A percentile compares a stretch with the other conserved stretches of the same genome.
phyloP scores from a whole-genome alignment of 2,113 vertebrate genomes.

The Ia io region DNA sequence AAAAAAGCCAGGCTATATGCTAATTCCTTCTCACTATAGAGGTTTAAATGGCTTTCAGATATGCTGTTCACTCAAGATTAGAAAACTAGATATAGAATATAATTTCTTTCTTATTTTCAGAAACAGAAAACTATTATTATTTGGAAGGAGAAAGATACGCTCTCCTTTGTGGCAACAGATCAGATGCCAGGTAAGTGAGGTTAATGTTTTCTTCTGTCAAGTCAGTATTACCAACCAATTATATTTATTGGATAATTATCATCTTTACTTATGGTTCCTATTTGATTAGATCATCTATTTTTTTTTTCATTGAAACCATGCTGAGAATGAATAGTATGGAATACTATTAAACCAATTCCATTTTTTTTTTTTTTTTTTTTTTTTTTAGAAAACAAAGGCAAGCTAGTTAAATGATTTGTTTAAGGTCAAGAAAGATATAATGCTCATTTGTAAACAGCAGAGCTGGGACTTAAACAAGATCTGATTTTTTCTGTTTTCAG shows the following conservation, averaged over 20 bases:
- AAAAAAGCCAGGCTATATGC: background rate
- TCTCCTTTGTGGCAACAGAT: constrained; percentile 86
- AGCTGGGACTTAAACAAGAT: background rate
- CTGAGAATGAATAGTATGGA: background rate
- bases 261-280: background rate
- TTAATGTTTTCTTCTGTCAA: background rate
- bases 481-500: background rate
- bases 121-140: constrained; percentile 72
- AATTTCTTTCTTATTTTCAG: constrained; percentile 33
- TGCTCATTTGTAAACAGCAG: background rate
- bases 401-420: background rate
- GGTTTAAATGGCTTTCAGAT: background rate
- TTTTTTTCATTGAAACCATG: background rate
- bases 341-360: background rate
- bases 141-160: constrained; percentile 80
- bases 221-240: background rate
- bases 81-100: background rate
- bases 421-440: background rate
- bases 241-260: background rate
- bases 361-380: too few species aligned
- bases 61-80: background rate
- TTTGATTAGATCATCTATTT: background rate
- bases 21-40: background rate
- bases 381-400: background rate
- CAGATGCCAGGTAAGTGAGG: constrained; percentile 84